These are phyloP conservation scores for Pachliopta kotzebuea DNA, from an alignment of 2,888 invertebrate genomes.

Conservation along the genomic window DNA sequence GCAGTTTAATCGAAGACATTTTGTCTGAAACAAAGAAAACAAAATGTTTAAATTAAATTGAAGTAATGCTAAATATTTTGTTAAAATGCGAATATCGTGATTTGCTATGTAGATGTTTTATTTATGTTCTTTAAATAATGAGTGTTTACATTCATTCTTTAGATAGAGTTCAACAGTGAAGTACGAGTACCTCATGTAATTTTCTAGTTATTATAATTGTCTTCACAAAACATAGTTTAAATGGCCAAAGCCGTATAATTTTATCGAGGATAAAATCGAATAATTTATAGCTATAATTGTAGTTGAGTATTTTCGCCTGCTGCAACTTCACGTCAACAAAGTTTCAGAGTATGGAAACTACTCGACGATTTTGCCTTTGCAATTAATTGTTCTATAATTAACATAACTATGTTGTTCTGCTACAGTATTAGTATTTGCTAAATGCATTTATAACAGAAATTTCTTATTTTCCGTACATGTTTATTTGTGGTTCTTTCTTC, in stretches of 20 bases:
- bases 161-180: neutral
- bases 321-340: neutral
- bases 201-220: neutral
- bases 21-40: conserved; percentile 61
- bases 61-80: neutral
- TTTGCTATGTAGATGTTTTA: too few relatives aligned
- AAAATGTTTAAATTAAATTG: neutral
- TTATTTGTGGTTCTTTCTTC: too few relatives aligned
- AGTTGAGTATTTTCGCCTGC: neutral
- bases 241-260: neutral
- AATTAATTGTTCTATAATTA: neutral
- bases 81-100: too few relatives aligned
- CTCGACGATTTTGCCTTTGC: neutral
- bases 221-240: neutral
- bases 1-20: conserved; percentile 66
- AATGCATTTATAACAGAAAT: too few relatives aligned
- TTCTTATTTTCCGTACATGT: too few relatives aligned
- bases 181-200: neutral
- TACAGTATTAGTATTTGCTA: too few relatives aligned
- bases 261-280: neutral
- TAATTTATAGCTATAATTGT: neutral
- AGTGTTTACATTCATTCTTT: too few relatives aligned
- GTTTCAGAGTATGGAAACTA: neutral
- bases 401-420: neutral
- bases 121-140: too few relatives aligned